Evolutionary conservation across 2,888 invertebrate species (phyloP).

Genomic region (Camptogramma bilineatum): DNA sequence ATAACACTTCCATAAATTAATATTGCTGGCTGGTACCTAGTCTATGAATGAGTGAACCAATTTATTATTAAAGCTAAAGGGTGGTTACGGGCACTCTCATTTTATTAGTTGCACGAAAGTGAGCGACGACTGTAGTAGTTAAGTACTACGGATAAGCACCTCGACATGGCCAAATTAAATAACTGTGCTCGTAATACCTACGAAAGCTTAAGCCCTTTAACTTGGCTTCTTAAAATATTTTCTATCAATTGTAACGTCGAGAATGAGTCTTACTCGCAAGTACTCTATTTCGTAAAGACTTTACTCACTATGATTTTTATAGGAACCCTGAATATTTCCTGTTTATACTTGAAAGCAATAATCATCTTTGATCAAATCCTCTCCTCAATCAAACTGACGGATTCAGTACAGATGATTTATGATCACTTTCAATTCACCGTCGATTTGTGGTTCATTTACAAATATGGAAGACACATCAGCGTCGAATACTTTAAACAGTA

Average conservation of each 20-base stretch:
- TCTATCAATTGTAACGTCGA: slow-evolving; percentile 52
- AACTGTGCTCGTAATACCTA: slow-evolving; percentile 33
- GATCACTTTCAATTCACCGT: slow-evolving; percentile 65
- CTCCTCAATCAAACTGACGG: slow-evolving; percentile 63
- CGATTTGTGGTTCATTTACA: slow-evolving; percentile 64
- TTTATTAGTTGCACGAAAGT: slow-evolving; percentile 17
- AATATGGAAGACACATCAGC: slow-evolving; percentile 61
- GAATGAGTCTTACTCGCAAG: slow-evolving; percentile 22
- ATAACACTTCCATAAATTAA: no score
- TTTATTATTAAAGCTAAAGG: background rate
- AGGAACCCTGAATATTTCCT: slow-evolving; percentile 49
- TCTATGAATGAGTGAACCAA: background rate
- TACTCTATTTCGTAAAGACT: slow-evolving; percentile 21
- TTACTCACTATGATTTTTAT: slow-evolving; percentile 40
- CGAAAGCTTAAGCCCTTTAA: slow-evolving; percentile 52
- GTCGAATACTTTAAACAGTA: slow-evolving; percentile 65
- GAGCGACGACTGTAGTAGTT: background rate
- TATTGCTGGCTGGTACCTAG: no score
- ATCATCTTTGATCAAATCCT: slow-evolving; percentile 50
- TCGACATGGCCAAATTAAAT: slow-evolving; percentile 15
- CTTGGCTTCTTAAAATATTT: slow-evolving; percentile 59
- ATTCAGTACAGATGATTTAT: slow-evolving; percentile 60
- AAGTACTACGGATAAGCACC: background rate
- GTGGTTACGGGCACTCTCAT: slow-evolving; percentile 8
- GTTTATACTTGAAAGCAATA: slow-evolving; percentile 60